These are phyloP conservation scores for Kradibia gibbosae DNA, from an alignment of 1,140 invertebrate genomes.

Conservation along the genomic window DNA sequence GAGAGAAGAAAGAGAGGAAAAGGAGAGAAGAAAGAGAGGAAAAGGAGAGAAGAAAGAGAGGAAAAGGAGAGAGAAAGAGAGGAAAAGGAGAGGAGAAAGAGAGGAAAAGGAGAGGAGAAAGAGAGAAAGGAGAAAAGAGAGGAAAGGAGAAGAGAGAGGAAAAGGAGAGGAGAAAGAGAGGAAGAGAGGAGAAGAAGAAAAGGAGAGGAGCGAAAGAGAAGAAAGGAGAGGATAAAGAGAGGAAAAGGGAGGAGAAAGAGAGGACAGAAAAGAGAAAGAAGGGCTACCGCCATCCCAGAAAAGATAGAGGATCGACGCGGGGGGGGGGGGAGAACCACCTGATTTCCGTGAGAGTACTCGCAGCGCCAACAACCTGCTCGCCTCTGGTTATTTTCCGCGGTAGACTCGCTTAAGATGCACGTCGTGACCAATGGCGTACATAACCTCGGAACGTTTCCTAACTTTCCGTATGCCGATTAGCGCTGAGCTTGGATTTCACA, in stretches of 20 bases:
- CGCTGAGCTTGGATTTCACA: no score
- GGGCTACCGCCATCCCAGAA: no score
- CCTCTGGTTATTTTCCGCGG: not conserved
- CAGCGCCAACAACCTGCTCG: conserved; percentile 33
- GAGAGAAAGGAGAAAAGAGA: not conserved
- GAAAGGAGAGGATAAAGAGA: no score
- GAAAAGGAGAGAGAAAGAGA: conserved; percentile 4
- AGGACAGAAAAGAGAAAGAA: no score
- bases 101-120: not conserved
- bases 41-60: no score
- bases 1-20: not conserved
- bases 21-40: no score
- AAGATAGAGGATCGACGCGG: no score
- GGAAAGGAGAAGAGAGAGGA: conserved; percentile 3
- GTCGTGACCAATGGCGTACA: not conserved
- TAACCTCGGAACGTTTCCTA: not conserved
- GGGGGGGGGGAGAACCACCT: conserved; percentile 31
- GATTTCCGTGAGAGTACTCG: not conserved
- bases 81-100: not conserved
- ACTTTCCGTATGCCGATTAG: not conserved
- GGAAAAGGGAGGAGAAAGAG: no score
- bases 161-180: not conserved
- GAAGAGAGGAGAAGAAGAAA: not conserved
- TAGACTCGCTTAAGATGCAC: not conserved
- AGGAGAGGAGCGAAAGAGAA: no score